Evolutionary conservation across 2,113 vertebrate species (phyloP).

Genomic region (Gobio gobio): DNA sequence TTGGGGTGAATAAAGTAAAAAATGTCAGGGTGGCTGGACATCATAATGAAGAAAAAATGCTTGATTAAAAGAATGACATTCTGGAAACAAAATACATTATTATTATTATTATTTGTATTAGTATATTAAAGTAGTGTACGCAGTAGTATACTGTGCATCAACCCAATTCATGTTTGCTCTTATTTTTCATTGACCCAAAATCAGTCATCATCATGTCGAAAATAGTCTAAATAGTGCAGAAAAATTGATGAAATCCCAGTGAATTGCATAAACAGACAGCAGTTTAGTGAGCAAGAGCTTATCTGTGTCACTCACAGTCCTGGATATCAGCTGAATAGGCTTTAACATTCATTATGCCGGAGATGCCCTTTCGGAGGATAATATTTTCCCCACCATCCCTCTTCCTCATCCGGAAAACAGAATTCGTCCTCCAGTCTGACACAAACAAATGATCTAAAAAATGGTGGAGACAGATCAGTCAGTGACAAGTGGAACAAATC

Average conservation of each 20-base stretch:
- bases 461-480: slow-evolving; percentile 5
- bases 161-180: too few species aligned
- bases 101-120: too few species aligned
- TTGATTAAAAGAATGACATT: not conserved
- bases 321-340: slow-evolving; percentile 88
- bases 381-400: slow-evolving; percentile 88
- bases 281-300: too few species aligned
- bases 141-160: too few species aligned
- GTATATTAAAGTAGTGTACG: too few species aligned
- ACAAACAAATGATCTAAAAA: slow-evolving; percentile 87
- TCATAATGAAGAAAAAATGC: not conserved
- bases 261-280: not conserved
- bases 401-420: slow-evolving; percentile 91
- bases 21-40: not conserved
- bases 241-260: not conserved
- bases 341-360: slow-evolving; percentile 91
- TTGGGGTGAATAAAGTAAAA: not conserved
- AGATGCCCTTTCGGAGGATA: slow-evolving; percentile 89
- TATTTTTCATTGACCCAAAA: not conserved
- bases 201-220: not conserved
- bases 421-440: slow-evolving; percentile 92
- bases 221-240: not conserved
- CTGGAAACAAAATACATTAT: not conserved
- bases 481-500: not conserved
- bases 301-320: slow-evolving; percentile 78